Percentiles rank a stretch among this genome's conserved stretches.
phyloP scores from a whole-genome alignment of 2,797 vertebrate species.

The Helostoma temminkii region DNA sequence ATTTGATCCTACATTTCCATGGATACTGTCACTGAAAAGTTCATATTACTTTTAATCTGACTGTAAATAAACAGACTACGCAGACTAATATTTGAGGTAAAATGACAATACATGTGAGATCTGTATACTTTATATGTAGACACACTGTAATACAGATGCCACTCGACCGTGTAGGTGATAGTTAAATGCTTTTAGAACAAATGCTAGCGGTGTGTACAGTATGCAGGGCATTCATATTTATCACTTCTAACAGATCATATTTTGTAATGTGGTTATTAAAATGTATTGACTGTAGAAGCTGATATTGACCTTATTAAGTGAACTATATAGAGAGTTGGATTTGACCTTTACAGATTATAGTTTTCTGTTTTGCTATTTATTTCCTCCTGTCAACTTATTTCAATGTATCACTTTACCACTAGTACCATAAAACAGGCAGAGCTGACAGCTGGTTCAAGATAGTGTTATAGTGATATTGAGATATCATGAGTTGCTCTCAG shows the following conservation, averaged over 20 bases:
- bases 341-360: not conserved
- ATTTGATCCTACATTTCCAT: conserved; percentile 1
- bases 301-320: not conserved
- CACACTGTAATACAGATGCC: not conserved
- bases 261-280: not conserved
- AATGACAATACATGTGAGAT: too few species aligned
- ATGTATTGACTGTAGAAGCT: not conserved
- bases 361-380: not conserved
- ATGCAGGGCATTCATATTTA: not conserved
- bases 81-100: not conserved
- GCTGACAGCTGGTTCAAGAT: too few species aligned
- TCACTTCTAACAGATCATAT: not conserved
- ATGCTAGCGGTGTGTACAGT: too few species aligned
- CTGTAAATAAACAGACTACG: too few species aligned
- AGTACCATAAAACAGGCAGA: too few species aligned
- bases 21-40: conserved; percentile 4
- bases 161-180: not conserved
- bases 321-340: not conserved
- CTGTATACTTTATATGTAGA: too few species aligned
- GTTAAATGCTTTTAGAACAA: not conserved
- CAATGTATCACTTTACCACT: too few species aligned
- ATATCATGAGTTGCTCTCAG: too few species aligned
- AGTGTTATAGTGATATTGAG: too few species aligned
- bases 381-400: not conserved
- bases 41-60: not conserved